Evolutionary conservation across 2,888 invertebrate species (phyloP).

Genomic region (Caenorhabditis angaria): DNA sequence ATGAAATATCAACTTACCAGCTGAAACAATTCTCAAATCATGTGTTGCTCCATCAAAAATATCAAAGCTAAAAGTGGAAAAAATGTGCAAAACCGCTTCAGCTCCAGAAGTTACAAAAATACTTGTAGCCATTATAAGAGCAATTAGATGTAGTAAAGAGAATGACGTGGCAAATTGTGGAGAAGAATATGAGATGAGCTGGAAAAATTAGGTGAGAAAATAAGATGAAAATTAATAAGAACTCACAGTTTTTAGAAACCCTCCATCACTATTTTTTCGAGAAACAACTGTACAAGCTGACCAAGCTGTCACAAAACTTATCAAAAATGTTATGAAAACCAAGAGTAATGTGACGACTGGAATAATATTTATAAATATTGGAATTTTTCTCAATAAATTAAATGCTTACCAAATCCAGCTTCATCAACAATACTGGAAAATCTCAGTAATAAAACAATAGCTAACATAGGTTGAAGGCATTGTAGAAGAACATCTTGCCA

Average conservation of each 20-base stretch:
- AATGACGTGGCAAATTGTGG: constrained; percentile 33
- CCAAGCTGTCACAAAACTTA: constrained; percentile 36
- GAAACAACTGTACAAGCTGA: constrained; percentile 36
- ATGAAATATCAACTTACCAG: constrained; percentile 11
- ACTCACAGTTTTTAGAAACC: constrained; percentile 28
- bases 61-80: constrained; percentile 22
- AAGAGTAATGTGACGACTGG: constrained; percentile 25
- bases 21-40: constrained; percentile 32
- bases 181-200: constrained; percentile 33
- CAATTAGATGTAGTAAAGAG: constrained; percentile 25
- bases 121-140: constrained; percentile 26
- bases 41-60: constrained; percentile 39
- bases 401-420: constrained; percentile 27
- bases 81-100: constrained; percentile 40
- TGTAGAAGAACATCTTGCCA: constrained; percentile 41
- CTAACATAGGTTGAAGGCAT: constrained; percentile 39
- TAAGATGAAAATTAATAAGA: neutral
- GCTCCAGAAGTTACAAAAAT: constrained; percentile 29
- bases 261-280: constrained; percentile 17
- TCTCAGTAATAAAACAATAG: constrained; percentile 33
- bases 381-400: neutral
- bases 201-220: constrained; percentile 6
- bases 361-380: too few species aligned
- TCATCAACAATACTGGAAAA: constrained; percentile 40
- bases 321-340: constrained; percentile 30